These are phyloP conservation scores for Endomychus coccineus DNA, from an alignment of 2,888 invertebrate species.

Conservation along the genomic window DNA sequence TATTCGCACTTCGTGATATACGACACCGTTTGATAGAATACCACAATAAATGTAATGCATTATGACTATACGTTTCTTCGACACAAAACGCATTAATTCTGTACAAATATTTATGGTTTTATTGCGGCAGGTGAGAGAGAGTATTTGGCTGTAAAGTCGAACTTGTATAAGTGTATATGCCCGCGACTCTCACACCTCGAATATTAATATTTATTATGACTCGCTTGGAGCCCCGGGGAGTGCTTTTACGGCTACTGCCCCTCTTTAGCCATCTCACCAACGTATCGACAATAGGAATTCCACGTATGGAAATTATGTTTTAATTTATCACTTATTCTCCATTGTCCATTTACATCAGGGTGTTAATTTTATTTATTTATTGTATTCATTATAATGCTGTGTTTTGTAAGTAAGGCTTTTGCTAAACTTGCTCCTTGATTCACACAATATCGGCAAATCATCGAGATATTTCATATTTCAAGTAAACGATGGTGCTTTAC, in stretches of 20 bases:
- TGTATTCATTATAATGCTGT: slow-evolving; percentile 37
- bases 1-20: slow-evolving; percentile 16
- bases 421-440: too few species aligned
- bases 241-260: slow-evolving; percentile 42
- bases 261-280: slow-evolving; percentile 28
- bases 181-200: slow-evolving; percentile 41
- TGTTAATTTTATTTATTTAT: slow-evolving; percentile 44
- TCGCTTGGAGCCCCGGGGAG: slow-evolving; percentile 39
- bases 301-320: slow-evolving; percentile 43
- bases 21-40: slow-evolving; percentile 24
- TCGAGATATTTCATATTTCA: too few species aligned
- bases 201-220: slow-evolving; percentile 46
- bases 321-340: slow-evolving; percentile 43
- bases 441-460: too few species aligned
- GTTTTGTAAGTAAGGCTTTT: too few species aligned
- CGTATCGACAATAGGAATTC: slow-evolving; percentile 36
- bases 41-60: slow-evolving; percentile 30
- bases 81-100: slow-evolving; percentile 40
- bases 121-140: slow-evolving; percentile 41
- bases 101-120: slow-evolving; percentile 45
- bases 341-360: slow-evolving; percentile 41
- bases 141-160: slow-evolving; percentile 25
- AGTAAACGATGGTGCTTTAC: too few species aligned
- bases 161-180: slow-evolving; percentile 12
- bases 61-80: slow-evolving; percentile 31